Evolutionary conservation across 2,888 invertebrate genomes (phyloP).

Genomic region (Leptinotarsa tumamoca): DNA sequence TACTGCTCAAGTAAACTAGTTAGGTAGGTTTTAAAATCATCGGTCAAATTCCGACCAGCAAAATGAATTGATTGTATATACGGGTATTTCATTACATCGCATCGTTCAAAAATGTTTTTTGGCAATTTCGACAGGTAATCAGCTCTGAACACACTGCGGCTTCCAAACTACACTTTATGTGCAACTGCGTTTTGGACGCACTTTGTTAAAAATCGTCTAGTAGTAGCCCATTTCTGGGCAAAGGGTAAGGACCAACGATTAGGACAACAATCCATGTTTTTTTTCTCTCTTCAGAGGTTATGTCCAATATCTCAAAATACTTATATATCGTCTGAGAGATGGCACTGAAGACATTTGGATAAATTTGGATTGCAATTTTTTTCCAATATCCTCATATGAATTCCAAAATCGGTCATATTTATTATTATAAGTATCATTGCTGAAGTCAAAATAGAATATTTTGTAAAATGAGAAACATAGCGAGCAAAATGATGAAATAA

Average conservation of each 20-base stretch:
- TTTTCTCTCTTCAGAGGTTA: neutral
- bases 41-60: conserved; percentile 33
- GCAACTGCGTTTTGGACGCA: conserved; percentile 60
- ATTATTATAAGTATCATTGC: too few species aligned
- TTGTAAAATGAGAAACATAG: too few species aligned
- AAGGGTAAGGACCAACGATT: conserved; percentile 30
- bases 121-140: conserved; percentile 47
- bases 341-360: too few species aligned
- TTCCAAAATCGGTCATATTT: too few species aligned
- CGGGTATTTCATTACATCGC: conserved; percentile 43
- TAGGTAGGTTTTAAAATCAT: conserved; percentile 43
- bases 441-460: too few species aligned
- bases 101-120: conserved; percentile 20
- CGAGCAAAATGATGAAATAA: too few species aligned
- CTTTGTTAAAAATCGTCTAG: conserved; percentile 61
- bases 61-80: conserved; percentile 45
- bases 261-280: conserved; percentile 14
- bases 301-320: too few species aligned
- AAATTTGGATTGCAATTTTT: too few species aligned
- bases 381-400: too few species aligned
- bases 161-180: conserved; percentile 58
- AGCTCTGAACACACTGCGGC: conserved; percentile 57
- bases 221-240: conserved; percentile 53
- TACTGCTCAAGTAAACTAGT: conserved; percentile 47
- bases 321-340: too few species aligned